Conservation (phyloP, 23 tunicate species). For the Ascidia mentula region DNA sequence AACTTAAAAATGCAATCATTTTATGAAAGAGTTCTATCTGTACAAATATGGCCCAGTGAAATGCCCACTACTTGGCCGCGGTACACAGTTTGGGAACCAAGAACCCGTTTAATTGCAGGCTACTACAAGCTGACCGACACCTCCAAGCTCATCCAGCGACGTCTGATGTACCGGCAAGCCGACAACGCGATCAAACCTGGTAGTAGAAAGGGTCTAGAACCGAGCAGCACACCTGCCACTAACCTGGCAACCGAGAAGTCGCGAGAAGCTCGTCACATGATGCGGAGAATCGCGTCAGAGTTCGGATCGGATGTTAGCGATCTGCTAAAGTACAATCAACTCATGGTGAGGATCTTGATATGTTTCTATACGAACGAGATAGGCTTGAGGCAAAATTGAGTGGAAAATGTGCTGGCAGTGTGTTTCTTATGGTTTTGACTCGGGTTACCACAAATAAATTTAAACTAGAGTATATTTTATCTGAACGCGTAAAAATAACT, state of each 20-base stretch:
- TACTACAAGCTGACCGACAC: constrained; percentile 76
- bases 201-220: background rate
- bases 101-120: constrained; percentile 26
- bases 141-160: constrained; percentile 67
- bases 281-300: constrained; percentile 90
- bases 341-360: constrained; percentile 87
- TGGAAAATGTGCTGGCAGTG: too few species aligned
- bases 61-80: too few species aligned
- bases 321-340: constrained; percentile 89
- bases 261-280: constrained; percentile 87
- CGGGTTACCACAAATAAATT: too few species aligned
- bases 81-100: too few species aligned
- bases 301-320: constrained; percentile 88
- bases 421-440: too few species aligned
- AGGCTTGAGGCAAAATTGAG: too few species aligned
- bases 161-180: constrained; percentile 81
- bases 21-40: too few species aligned
- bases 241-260: constrained; percentile 52
- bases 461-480: too few species aligned
- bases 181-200: constrained; percentile 46
- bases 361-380: too few species aligned
- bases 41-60: too few species aligned
- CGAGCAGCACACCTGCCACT: constrained; percentile 18
- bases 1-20: too few species aligned
- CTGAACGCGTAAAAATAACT: too few species aligned